Evolutionary conservation across 2,888 invertebrate species (phyloP).

Genomic region (Troides helena): DNA sequence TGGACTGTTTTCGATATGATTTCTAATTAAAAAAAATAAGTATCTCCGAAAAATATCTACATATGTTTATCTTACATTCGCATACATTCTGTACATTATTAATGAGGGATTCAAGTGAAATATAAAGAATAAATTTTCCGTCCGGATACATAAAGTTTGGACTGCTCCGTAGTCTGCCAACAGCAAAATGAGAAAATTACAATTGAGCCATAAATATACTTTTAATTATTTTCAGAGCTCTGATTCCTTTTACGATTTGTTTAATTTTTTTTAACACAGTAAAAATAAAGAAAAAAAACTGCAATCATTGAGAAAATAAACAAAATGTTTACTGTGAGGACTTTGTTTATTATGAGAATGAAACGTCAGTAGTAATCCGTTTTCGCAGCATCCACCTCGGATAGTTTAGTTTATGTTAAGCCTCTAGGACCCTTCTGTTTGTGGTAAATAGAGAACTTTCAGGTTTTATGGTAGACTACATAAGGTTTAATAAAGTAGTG

Average conservation of each 20-base stretch:
- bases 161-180: slow-evolving; percentile 17
- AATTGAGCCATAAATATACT: slow-evolving; percentile 23
- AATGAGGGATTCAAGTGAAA: slow-evolving; percentile 12
- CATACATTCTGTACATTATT: slow-evolving; percentile 5
- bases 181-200: slow-evolving; percentile 20
- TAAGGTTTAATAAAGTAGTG: too few relatives aligned
- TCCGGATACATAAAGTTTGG: slow-evolving; percentile 24
- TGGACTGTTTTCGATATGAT: too few relatives aligned
- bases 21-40: not conserved
- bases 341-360: too few relatives aligned
- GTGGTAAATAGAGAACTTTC: too few relatives aligned
- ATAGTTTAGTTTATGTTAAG: too few relatives aligned
- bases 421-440: too few relatives aligned
- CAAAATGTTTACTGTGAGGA: too few relatives aligned
- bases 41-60: not conserved
- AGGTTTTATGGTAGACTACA: too few relatives aligned
- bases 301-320: too few relatives aligned
- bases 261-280: not conserved
- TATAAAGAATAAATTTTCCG: slow-evolving; percentile 18
- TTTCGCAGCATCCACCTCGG: too few relatives aligned
- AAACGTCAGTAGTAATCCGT: too few relatives aligned
- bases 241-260: slow-evolving; percentile 4
- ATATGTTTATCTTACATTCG: not conserved
- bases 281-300: too few relatives aligned
- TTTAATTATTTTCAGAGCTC: slow-evolving; percentile 21